Conservation (phyloP, 2,113 vertebrate genomes). For the Mionectes macconnelli region DNA sequence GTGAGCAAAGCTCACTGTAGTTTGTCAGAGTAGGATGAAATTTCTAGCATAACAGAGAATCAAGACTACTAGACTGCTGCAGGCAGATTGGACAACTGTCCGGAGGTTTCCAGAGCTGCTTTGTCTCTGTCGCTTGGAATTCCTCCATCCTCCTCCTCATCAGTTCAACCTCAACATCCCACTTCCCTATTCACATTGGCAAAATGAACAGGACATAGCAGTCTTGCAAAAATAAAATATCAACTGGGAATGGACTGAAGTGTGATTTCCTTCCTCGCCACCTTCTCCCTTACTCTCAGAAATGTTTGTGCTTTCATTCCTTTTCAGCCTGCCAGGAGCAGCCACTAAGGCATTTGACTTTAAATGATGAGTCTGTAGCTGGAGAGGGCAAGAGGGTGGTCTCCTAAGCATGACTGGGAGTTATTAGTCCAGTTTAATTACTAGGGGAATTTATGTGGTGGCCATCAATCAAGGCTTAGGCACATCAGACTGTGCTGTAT, state of each 20-base stretch:
- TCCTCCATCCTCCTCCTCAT: background rate
- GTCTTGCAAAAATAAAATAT: background rate
- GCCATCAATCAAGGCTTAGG: constrained; percentile 29
- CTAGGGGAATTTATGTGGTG: background rate
- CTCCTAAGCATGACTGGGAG: background rate
- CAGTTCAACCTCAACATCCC: background rate
- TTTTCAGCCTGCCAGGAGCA: background rate
- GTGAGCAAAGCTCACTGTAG: background rate
- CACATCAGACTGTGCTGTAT: background rate
- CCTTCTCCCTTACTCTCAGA: background rate
- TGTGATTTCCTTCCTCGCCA: background rate
- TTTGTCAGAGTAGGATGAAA: background rate
- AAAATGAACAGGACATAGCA: background rate
- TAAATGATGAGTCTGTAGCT: constrained; percentile 31
- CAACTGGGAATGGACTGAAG: background rate
- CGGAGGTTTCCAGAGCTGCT: background rate
- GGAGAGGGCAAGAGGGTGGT: constrained; percentile 6
- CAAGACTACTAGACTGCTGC: background rate
- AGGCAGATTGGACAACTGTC: background rate
- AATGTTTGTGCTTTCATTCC: background rate
- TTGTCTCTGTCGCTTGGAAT: background rate
- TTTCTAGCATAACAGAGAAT: background rate
- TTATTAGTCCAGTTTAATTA: constrained; percentile 47
- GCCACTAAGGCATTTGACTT: background rate
- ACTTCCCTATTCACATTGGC: background rate